Evolutionary conservation across 2,113 vertebrate species (phyloP).

Genomic region (Nansenia antarctica): DNA sequence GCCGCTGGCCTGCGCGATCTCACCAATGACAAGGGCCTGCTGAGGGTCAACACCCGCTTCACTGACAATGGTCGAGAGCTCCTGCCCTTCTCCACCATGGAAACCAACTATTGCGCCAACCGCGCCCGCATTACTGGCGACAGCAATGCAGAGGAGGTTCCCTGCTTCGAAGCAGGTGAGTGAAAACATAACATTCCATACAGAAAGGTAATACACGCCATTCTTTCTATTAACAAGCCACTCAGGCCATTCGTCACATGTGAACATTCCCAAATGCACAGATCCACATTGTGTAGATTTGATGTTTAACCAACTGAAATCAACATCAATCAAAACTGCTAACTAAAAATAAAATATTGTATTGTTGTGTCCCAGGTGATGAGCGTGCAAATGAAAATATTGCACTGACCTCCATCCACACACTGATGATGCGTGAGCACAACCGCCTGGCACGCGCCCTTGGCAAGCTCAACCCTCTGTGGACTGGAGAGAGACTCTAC

Average conservation of each 20-base stretch:
- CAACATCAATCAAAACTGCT: background rate
- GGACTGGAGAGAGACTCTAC: conserved; percentile 71
- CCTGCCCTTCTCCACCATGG: conserved; percentile 63
- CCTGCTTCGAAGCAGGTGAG: conserved; percentile 74
- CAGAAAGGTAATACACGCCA: too few relatives aligned
- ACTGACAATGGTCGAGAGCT: conserved; percentile 63
- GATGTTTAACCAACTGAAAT: background rate
- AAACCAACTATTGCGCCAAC: conserved; percentile 57
- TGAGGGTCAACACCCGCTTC: conserved; percentile 63
- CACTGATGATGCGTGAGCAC: conserved; percentile 74
- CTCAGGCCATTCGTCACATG: background rate
- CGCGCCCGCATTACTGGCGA: conserved; percentile 45
- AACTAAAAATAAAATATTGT: too few relatives aligned
- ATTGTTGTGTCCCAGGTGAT: conserved; percentile 62
- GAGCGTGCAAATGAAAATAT: conserved; percentile 64
- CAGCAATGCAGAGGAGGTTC: conserved; percentile 49
- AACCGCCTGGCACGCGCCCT: conserved; percentile 70
- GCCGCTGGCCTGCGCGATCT: conserved; percentile 59
- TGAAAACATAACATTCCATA: background rate
- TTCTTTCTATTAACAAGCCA: background rate
- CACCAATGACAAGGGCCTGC: conserved; percentile 53
- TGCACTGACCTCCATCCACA: conserved; percentile 66
- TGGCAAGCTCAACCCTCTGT: conserved; percentile 63
- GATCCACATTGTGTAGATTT: background rate
- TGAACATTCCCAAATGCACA: background rate